Conservation (phyloP, 2,888 invertebrate species). For the Caenorhabditis sp. region DNA sequence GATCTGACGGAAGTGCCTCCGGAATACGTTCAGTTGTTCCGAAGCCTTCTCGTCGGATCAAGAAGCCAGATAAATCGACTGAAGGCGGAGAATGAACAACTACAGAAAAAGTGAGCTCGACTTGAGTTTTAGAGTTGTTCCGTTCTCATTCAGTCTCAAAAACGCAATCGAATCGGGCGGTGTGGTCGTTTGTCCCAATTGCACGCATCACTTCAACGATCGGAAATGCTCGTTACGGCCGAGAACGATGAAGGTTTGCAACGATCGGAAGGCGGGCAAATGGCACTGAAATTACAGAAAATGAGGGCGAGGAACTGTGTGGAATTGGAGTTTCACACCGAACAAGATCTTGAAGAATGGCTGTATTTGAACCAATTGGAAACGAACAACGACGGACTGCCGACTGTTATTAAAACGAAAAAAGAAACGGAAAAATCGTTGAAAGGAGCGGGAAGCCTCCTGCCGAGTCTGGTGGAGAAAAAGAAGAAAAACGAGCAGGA, state of each 20-base stretch:
- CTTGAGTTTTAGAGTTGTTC: too few relatives aligned
- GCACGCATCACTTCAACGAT: slow-evolving; percentile 52
- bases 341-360: slow-evolving; percentile 40
- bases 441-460: slow-evolving; percentile 19
- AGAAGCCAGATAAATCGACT: slow-evolving; percentile 17
- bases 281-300: too few relatives aligned
- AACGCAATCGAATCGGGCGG: slow-evolving; percentile 16
- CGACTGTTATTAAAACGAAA: slow-evolving; percentile 40
- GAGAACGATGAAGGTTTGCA: slow-evolving; percentile 33
- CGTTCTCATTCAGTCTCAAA: slow-evolving; percentile 42
- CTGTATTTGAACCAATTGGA: slow-evolving; percentile 54
- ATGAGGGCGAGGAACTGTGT: slow-evolving; percentile 39
- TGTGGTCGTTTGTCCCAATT: slow-evolving; percentile 45
- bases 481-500: background rate
- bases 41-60: slow-evolving; percentile 29
- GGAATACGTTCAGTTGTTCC: background rate
- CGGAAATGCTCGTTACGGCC: slow-evolving; percentile 33
- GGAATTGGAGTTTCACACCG: slow-evolving; percentile 40
- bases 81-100: slow-evolving; percentile 25
- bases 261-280: too few relatives aligned
- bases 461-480: slow-evolving; percentile 16
- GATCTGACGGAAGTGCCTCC: too few relatives aligned
- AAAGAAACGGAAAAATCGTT: slow-evolving; percentile 3
- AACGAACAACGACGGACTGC: slow-evolving; percentile 50
- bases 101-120: slow-evolving; percentile 37